Base-by-base conservation (phyloP, 2,888 invertebrate genomes). In the Phoenoteleia sp. region DNA sequence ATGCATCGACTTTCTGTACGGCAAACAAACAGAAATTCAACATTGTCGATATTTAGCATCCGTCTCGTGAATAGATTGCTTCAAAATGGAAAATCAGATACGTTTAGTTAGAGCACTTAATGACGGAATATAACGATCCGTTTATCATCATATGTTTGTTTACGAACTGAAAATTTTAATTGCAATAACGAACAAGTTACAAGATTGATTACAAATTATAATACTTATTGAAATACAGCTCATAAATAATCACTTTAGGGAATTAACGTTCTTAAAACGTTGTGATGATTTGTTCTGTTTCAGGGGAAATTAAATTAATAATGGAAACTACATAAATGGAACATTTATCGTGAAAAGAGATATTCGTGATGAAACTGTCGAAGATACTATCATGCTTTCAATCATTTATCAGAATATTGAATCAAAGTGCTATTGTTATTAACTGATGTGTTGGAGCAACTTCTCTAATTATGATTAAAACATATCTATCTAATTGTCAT, bases 81-180 rank as follows among this genome's bases (percentile, higher is more conserved):
- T 79, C 64, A 79, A 72, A 71, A 64, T 56, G 80, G 66, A 80
- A 80, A 80, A 80, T 80, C 72, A 80, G 72, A 80, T 80, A 80
- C 47, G 80, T 64, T 36, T 58, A 49, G 64, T 72, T 47, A 17
- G 72, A 71, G 66, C 64, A 66, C 47, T 72, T 66, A 72, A 72
- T 66, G 64, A 66, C 45, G 60, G 45, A 80, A 49, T 66, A 54
- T 42, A 62, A 54, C 62, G 56, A 71, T 66, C 66, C 23, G 80
- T 80, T 80, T 72, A 80, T 72, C 49, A 71, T 71, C 52, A n/a
- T n/a, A 13, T 62, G 29, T 79, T 64, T 75, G 64, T 75, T 64
- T 45, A 56, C 29, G 23, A 66, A 64, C 64, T 64, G 54, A 54
- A 75, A 64, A 45, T 64, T 45, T 23, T 52, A 75, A 54, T 74